Evolutionary conservation across 2,888 invertebrate species (phyloP), one percentile per base, ranked within the genome.

Genomic region (Agrotis puta): DNA sequence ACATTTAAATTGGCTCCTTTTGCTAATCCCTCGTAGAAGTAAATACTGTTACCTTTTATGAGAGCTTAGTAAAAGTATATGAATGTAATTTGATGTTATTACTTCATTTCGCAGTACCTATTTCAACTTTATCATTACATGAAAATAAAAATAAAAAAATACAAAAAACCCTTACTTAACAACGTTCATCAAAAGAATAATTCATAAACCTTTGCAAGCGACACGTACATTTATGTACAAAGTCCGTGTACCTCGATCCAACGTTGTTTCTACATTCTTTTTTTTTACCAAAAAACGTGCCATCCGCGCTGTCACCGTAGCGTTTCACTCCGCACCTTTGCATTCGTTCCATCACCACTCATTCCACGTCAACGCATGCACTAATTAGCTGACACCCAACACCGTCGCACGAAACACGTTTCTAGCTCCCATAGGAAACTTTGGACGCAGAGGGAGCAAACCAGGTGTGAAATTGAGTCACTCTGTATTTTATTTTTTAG

Each of bases 301-400:
- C 70, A 62, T 74, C 75, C 72, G 63, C 33, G 47, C 56, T 77
- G 70, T 82, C 74, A 73, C 76, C 74, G 72, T 77, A 66, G 62
- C 88, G 88, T 88, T 90, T 91, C 92, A 91, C 89, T 92, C 90
- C 73, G 82, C 92, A 89, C 93, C 92, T 92, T 90, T 87, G 81
- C 90, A 84, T 89, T 90, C 87, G 90, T 89, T 89, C 89, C 89
- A 81, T 89, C 91, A 88, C 87, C 89, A 79, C 88, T 89, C 92
- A 94, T 94, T 94, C 92, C 94, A 92, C 94, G 90, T 93, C 94
- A 93, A 88, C 93, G 94, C 94, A 88, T 93, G 89, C 90, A 92
- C 94, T 95, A 95, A 95, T 95, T 95, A 95, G 92, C 88, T 91
- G 92, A 92, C 92, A 94, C 88, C 91, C 90, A 88, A 94, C 92